These are phyloP conservation scores for Drosophila sproati DNA, from an alignment of 1,140 invertebrate species.

Conservation along the genomic window DNA sequence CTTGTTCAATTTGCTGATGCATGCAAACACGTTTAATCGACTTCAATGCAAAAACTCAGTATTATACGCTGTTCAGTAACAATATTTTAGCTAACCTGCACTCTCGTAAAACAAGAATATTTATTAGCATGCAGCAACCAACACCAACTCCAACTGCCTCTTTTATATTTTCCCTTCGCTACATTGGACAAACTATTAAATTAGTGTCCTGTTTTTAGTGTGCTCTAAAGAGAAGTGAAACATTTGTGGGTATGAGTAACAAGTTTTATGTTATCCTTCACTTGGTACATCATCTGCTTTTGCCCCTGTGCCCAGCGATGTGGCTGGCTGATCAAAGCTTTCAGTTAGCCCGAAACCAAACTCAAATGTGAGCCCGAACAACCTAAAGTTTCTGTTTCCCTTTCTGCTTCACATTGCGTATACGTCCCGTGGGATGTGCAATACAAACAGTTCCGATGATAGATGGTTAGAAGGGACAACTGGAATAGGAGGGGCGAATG, in stretches of 20 bases:
- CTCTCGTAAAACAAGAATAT: slow-evolving; percentile 7
- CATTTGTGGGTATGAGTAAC: slow-evolving; percentile 41
- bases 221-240: background rate
- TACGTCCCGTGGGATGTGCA: slow-evolving; percentile 35
- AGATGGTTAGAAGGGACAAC: slow-evolving; percentile 19
- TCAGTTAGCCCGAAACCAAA: slow-evolving; percentile 10
- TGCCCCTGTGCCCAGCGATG: slow-evolving; percentile 15
- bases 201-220: background rate
- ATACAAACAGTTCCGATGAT: slow-evolving; percentile 30
- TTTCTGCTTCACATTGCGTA: slow-evolving; percentile 21
- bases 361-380: background rate
- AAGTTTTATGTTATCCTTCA: slow-evolving; percentile 21
- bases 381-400: background rate
- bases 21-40: background rate
- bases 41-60: background rate
- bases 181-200: slow-evolving; percentile 3
- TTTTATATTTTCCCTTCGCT: background rate
- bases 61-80: background rate
- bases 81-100: slow-evolving; percentile 3
- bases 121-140: background rate
- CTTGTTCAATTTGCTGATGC: background rate
- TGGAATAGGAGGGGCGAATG: background rate
- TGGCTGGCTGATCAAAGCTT: slow-evolving; percentile 43
- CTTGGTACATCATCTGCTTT: slow-evolving; percentile 6
- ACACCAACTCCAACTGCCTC: background rate